Percentiles rank a stretch among this genome's conserved stretches.
phyloP scores from a whole-genome alignment of 2,113 vertebrate species.

The Rhadina sibilatrix region DNA sequence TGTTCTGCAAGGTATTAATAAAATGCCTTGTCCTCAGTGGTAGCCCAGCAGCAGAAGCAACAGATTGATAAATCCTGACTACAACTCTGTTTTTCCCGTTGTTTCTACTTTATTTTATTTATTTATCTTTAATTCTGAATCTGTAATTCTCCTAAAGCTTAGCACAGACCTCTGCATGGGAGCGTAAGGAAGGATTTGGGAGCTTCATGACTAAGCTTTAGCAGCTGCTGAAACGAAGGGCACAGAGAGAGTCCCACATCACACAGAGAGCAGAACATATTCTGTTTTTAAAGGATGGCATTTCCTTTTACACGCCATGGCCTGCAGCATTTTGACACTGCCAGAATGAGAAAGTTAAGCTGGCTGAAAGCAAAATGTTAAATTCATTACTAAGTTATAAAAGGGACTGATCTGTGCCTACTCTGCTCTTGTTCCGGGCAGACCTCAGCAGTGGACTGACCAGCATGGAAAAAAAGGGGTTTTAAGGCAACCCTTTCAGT shows the following conservation, averaged over 20 bases:
- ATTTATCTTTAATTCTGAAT: neutral
- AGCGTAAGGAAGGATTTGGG: neutral
- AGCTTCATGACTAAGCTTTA: neutral
- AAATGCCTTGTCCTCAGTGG: neutral
- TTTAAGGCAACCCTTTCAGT: neutral
- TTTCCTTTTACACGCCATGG: neutral
- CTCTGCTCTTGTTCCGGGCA: neutral
- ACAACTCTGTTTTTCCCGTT: neutral
- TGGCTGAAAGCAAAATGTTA: neutral
- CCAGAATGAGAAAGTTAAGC: neutral
- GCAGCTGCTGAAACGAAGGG: neutral
- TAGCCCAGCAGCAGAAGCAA: neutral
- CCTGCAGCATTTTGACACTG: neutral
- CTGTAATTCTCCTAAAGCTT: neutral
- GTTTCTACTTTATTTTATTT: neutral
- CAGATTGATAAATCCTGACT: neutral
- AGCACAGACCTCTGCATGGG: neutral
- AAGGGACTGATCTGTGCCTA: neutral
- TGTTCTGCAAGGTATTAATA: neutral
- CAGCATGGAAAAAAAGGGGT: neutral
- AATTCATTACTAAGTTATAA: neutral
- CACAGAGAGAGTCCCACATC: neutral
- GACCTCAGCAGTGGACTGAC: neutral
- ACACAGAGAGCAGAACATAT: neutral
- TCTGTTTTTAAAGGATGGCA: neutral